A percentile compares a stretch with the other conserved stretches of the same genome.
Evolutionary conservation across 2,888 invertebrate genomes (phyloP).

Genomic region (Andrena hattorfiana): DNA sequence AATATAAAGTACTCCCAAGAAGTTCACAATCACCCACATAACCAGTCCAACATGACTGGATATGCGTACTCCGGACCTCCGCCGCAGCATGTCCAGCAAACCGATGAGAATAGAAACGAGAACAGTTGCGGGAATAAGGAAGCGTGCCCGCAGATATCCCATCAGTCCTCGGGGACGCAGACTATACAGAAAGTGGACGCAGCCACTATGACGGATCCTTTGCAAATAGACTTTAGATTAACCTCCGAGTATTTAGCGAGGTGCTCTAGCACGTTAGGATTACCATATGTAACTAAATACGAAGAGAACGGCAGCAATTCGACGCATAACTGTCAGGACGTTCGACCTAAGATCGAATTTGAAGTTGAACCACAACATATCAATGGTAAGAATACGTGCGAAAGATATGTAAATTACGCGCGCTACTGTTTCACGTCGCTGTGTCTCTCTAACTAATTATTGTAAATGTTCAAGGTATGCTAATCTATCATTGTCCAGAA

Average conservation of each 20-base stretch:
- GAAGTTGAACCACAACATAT: constrained; percentile 81
- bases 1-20: constrained; percentile 79
- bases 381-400: constrained; percentile 74
- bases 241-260: constrained; percentile 83
- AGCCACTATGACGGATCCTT: constrained; percentile 83
- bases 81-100: constrained; percentile 71
- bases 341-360: constrained; percentile 79
- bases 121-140: constrained; percentile 82
- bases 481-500: constrained; percentile 82
- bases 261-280: constrained; percentile 80
- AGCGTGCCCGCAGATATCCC: constrained; percentile 72
- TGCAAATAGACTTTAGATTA: constrained; percentile 82
- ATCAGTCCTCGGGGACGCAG: constrained; percentile 80
- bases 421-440: neutral
- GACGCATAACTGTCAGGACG: constrained; percentile 77
- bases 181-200: constrained; percentile 83
- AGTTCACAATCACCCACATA: constrained; percentile 74
- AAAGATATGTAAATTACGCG: neutral
- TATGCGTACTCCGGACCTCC: constrained; percentile 76
- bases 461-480: constrained; percentile 73
- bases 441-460: neutral
- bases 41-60: constrained; percentile 66
- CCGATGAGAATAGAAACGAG: constrained; percentile 82
- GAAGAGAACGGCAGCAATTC: constrained; percentile 78
- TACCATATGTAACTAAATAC: constrained; percentile 81